Base-by-base conservation (phyloP, 2,113 vertebrate species). In the Genyomyrus donnyi region DNA sequence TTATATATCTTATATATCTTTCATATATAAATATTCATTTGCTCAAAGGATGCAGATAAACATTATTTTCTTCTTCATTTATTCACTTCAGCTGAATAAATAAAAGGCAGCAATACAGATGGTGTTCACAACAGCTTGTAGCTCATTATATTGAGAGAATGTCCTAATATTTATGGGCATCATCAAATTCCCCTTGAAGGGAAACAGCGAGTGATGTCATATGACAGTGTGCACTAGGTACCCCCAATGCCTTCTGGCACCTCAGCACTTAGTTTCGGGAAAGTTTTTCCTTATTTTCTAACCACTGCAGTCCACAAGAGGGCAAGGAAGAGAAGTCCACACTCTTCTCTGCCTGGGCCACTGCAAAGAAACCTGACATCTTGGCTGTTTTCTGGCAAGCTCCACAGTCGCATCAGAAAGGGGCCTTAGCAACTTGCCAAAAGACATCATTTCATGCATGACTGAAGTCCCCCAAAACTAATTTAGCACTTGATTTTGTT, bases 371-470 rank as follows among this genome's bases (percentile, higher is more conserved):
- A 39, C 74, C 90, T 92, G 91, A 92, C 89, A 85, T 91, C 74
- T 84, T 90, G 93, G 89, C 90, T 95, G 90, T 94, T 95, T 95
- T 94, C 92, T 91, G 91, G 94, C 1, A 10, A 92, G 91, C 92
- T 91, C 91, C 93, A 89, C 90, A 27, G 93, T 95, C 93, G 93
- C 95, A 92, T 92, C 74, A 91, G 95, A 94, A 93, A 93, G 92
- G 90, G 92, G 93, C 95, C 94, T 96, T 94, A 95, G 94, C 95
- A 95, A 94, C 93, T 92, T 70, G 92, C 94, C 94, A 93, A 93
- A 95, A 95, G 95, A 96, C 96, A 96, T 97, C 95, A 97, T 97
- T 97, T 97, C 95, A 97, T 96, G 97, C 96, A 96, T 96, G 94
- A 93, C 94, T 96, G 95, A 96, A 93, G 95, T 95, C 95, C 95